phyloP scores from a whole-genome alignment of 1,140 invertebrate species.

The Daktulosphaira vitifoliae region DNA sequence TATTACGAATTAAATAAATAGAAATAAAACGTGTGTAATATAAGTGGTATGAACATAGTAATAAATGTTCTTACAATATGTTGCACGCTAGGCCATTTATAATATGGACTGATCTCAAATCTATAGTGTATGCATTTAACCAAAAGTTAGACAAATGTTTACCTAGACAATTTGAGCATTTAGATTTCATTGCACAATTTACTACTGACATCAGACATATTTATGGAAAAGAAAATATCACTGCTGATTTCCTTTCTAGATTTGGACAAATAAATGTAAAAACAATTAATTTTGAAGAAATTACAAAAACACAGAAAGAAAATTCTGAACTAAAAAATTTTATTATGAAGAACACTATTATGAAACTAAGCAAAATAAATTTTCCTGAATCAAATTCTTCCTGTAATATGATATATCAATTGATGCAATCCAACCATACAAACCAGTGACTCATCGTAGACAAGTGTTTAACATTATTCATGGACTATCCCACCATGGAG shows the following conservation, averaged over 20 bases:
- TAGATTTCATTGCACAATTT: too few relatives aligned
- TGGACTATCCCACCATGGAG: too few relatives aligned
- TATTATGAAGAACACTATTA: neutral
- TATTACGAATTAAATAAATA: too few relatives aligned
- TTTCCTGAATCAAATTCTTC: neutral
- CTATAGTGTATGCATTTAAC: too few relatives aligned
- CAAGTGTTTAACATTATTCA: neutral
- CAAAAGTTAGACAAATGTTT: too few relatives aligned
- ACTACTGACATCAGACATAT: constrained; percentile 4
- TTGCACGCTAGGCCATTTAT: neutral
- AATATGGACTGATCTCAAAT: neutral
- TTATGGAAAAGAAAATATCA: neutral
- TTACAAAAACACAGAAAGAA: too few relatives aligned
- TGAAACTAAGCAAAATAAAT: neutral
- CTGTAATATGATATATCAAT: neutral
- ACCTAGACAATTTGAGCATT: too few relatives aligned
- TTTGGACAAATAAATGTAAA: neutral
- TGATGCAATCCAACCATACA: neutral
- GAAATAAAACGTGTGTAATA: too few relatives aligned
- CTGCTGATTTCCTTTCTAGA: too few relatives aligned
- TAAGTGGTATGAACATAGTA: too few relatives aligned
- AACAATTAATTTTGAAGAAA: neutral
- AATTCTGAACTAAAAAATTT: neutral
- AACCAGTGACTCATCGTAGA: neutral
- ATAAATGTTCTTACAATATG: too few relatives aligned